Base-by-base conservation (phyloP, 2,888 invertebrate genomes). In the Drosophila koepferae region DNA sequence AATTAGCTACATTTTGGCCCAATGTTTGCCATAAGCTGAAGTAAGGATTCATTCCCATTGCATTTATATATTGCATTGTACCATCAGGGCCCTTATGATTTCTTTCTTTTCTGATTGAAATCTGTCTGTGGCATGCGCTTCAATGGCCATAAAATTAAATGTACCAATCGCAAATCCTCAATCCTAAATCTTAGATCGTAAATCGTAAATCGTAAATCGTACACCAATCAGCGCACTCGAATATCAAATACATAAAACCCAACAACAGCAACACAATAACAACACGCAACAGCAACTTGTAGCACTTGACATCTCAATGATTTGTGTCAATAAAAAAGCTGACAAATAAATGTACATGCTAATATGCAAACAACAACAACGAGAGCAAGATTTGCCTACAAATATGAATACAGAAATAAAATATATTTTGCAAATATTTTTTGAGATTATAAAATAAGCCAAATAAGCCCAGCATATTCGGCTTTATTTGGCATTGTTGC, bases 371-470 rank as follows among this genome's bases (percentile, higher is more conserved):
- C 34, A 38, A 38, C 34, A 38, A 9, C 14, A 67, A 55, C 44
- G 40, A 53, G 9, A 18, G 38, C 18, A 16, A 16, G 1, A 53
- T 20, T 49, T 10, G 49, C 10, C 31, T n/a, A 49, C 2, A 51
- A 20, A 74, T 65, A 58, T 54, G 49, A 49, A 64, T 55, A 56
- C 34, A 43, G 40, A 61, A 67, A 72, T 53, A 63, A 68, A 63
- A 69, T 46, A 63, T 63, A 51, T 59, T 68, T 38, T 63, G 31
- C 20, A 58, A 68, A 77, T 80, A 76, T 70, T 61, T 65, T 69
- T 60, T 63, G 67, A 71, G 85, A 85, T 85, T 85, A 85, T 77
- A 86, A 80, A 82, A 82, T 82, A 86, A 86, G 85, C 76, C 65
- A 43, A 74, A 70, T 63, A 74, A 74, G 77, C 62, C 53, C 23